These are phyloP conservation scores for Gerosis bhagava DNA, from an alignment of 2,888 invertebrate genomes.

Conservation along the genomic window DNA sequence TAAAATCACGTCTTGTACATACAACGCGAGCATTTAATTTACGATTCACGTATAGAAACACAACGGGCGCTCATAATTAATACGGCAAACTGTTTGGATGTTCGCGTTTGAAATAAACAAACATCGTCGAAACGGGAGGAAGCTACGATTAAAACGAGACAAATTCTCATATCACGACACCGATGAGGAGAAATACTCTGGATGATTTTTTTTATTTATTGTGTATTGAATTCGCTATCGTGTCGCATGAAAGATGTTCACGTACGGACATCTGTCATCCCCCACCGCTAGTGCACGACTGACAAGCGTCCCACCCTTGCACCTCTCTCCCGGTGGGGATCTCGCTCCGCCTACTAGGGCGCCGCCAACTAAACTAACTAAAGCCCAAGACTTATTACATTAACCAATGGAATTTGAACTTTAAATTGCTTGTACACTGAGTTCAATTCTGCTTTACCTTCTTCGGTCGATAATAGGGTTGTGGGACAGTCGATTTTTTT, in stretches of 20 bases:
- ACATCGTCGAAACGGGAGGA: constrained; percentile 15
- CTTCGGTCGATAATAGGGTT: constrained; percentile 47
- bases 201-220: constrained; percentile 70
- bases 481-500: constrained; percentile 50
- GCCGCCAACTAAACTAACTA: constrained; percentile 36
- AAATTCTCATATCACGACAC: constrained; percentile 24
- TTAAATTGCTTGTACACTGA: accelerated
- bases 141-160: constrained; percentile 30
- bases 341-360: constrained; percentile 40
- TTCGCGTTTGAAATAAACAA: constrained; percentile 29
- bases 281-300: constrained; percentile 64
- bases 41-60: constrained; percentile 30
- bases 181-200: too few species aligned
- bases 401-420: constrained; percentile 39
- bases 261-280: constrained; percentile 70
- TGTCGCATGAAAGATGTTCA: constrained; percentile 69
- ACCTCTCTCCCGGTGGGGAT: constrained; percentile 40
- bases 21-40: constrained; percentile 33
- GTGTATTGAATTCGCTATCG: constrained; percentile 67
- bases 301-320: constrained; percentile 57
- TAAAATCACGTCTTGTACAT: constrained; percentile 36
- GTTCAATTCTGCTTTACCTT: constrained; percentile 10
- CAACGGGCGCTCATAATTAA: constrained; percentile 36
- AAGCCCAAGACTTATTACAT: constrained; percentile 27
- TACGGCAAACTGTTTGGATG: constrained; percentile 34